Evolutionary conservation across 2,113 vertebrate genomes (phyloP).

Genomic region (Ondatra zibethicus): DNA sequence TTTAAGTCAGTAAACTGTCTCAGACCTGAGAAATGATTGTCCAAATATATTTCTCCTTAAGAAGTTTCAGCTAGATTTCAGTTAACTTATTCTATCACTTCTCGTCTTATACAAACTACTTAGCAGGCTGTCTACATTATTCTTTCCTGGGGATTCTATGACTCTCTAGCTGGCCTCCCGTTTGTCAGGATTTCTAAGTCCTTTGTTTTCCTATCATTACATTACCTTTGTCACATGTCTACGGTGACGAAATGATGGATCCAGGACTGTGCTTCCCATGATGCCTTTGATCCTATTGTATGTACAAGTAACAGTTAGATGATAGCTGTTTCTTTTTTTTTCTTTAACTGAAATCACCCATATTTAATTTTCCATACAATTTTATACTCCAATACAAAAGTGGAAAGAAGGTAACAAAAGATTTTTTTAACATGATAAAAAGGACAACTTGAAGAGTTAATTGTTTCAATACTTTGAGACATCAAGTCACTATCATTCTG

Average conservation of each 20-base stretch:
- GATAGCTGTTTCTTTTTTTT: not conserved
- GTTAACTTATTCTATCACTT: not conserved
- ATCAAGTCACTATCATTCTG: too few relatives aligned
- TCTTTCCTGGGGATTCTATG: not conserved
- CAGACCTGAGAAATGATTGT: not conserved
- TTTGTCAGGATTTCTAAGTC: not conserved
- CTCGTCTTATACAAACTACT: not conserved
- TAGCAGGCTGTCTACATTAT: not conserved
- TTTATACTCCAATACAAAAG: too few relatives aligned
- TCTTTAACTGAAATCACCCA: too few relatives aligned
- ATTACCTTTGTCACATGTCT: not conserved
- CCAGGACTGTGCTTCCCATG: fast-evolving
- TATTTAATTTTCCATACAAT: too few relatives aligned
- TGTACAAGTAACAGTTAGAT: not conserved
- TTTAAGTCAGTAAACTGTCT: not conserved
- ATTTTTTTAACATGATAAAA: too few relatives aligned
- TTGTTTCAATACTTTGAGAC: too few relatives aligned
- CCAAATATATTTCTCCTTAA: not conserved
- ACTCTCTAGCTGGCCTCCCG: not conserved
- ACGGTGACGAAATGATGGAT: not conserved
- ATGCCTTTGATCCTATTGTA: not conserved
- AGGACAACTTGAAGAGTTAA: too few relatives aligned
- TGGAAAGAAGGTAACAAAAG: too few relatives aligned
- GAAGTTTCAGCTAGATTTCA: not conserved
- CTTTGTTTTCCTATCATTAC: not conserved